Evolutionary conservation across 2,888 invertebrate genomes (phyloP), one percentile per base, ranked within the genome.

Genomic region (Norana najaformis): DNA sequence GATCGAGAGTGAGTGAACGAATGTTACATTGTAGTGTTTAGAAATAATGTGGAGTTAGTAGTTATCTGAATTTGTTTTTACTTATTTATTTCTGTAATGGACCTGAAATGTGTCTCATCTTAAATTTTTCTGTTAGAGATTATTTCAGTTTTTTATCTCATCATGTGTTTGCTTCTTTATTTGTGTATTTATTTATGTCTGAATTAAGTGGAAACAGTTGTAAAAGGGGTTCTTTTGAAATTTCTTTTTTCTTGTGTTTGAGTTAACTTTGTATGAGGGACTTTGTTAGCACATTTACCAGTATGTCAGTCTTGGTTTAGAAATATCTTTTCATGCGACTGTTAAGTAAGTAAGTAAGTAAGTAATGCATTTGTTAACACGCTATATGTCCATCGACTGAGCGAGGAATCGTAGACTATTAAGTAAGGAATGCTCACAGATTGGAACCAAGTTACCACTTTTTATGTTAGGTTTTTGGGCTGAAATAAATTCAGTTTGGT

Each of bases 161-260:
- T 38, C 41, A 34, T n/a, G 36, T 88, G 23, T 88, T 4, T 39
- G 38, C 37, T n/a, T 88, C 20, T 34, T 88, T 38, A 37, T 88
- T 88, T 39, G 18, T 88, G n/a, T 88, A 23, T 39, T 14, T 88
- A 88, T 88, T 69, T 69, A 69, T 69, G n/a, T 53, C 69, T n/a
- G 30, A n/a, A n/a, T n/a, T 69, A n/a, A 69, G 6, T 69, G 69
- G 11, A n/a, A 69, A 69, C n/a, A 69, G 8, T 69, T 69, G 30
- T 69, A 69, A 69, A 30, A 30, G 30, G 11, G 2, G n/a, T n/a
- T n/a, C 30, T n/a, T 69, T 30, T n/a, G 11, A 69, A 69, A n/a
- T 30, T 1, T 1, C 8, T 69, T 69, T n/a, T n/a, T 69, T 5
- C 0, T 69, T 69, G 11, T 1, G 8, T 1, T 4, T 30, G 14